Percentiles rank a stretch among this genome's conserved stretches.
Evolutionary conservation across 2,797 vertebrate genomes (phyloP).

Genomic region (Hippocampus kuda): DNA sequence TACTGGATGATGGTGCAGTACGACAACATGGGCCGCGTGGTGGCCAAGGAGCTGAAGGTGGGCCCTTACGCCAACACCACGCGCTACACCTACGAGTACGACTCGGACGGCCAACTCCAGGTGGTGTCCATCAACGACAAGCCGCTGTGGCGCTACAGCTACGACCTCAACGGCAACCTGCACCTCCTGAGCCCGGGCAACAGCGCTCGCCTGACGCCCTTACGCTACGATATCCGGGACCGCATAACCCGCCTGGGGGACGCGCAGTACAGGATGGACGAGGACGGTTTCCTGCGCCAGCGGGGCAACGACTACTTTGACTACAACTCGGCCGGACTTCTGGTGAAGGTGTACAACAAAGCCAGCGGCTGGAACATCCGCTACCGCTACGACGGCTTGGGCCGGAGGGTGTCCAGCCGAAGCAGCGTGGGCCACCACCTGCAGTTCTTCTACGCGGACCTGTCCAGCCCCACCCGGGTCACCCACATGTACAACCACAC

Average conservation of each 20-base stretch:
- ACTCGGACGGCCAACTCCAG: conserved; percentile 89
- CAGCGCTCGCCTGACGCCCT: conserved; percentile 86
- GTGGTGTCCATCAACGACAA: conserved; percentile 96
- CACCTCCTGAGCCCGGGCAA: conserved; percentile 93
- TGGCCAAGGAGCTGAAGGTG: conserved; percentile 93
- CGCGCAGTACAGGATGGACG: conserved; percentile 87
- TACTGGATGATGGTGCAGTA: conserved; percentile 99
- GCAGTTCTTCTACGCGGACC: conserved; percentile 96
- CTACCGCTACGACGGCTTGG: conserved; percentile 90
- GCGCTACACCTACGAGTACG: conserved; percentile 91
- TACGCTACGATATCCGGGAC: conserved; percentile 89
- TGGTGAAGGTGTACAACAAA: conserved; percentile 89
- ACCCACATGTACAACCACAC: conserved; percentile 98
- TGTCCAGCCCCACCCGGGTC: conserved; percentile 88
- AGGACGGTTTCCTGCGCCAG: conserved; percentile 92
- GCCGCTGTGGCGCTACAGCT: conserved; percentile 93
- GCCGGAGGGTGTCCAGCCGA: conserved; percentile 87
- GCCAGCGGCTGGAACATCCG: conserved; percentile 81
- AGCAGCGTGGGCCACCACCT: conserved; percentile 82
- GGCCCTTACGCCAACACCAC: conserved; percentile 97
- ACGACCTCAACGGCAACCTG: conserved; percentile 94
- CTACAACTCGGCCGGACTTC: conserved; percentile 87
- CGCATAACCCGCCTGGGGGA: conserved; percentile 91
- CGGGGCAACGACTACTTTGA: conserved; percentile 89
- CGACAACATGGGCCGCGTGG: conserved; percentile 95